Base-by-base conservation (phyloP, 64 coral and sea anemone species). In the Trachythela sp. region DNA sequence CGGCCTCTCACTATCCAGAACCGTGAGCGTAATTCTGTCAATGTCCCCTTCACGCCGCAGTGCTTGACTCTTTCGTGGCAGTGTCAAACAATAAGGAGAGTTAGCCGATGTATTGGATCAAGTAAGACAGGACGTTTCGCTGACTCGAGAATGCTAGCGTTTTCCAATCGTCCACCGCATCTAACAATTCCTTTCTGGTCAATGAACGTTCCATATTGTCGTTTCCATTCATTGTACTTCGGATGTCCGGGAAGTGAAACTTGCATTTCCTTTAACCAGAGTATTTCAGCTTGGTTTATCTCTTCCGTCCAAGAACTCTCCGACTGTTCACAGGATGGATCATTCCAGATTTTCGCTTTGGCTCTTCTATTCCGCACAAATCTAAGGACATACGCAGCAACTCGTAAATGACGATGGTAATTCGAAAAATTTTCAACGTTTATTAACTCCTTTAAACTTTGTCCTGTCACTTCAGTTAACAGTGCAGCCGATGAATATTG, bases 1-100 rank as follows among this genome's bases (percentile, higher is more conserved):
- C 71, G 29, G 24, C 71, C 71, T 36, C 71, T 32, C 3, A 77
- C 36, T 77, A 77, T 77, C 71, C 71, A 77, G 31, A 77, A 77
- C 17, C 31, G 29, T 39, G 71, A 14, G 2, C 36, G 71, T 35
- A 77, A 39, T 35, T 77, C 71, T 39, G 71, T 77, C 36, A 77
- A 39, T 77, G 71, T 77, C 17, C 36, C 71, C 17, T 77, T 77
- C 2, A 77, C 71, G 36, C 31, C 71, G 26, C 36, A 36, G 71
- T 77, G 71, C 29, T 14, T 36, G 29, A 77, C 71, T 77, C 71
- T 32, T 36, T 36, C 13, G 36, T 77, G 71, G 11, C 71, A 77
- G 8, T 77, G 30, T 77, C 31, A 10, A 2, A 77, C 71, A 27
- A 77, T 77, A 2, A 77, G 71, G 6, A 36, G 30, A 5, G 31